Percentiles rank a stretch among this genome's conserved stretches.
phyloP scores from a whole-genome alignment of 2,888 invertebrate species.

The Lithosia quadra region DNA sequence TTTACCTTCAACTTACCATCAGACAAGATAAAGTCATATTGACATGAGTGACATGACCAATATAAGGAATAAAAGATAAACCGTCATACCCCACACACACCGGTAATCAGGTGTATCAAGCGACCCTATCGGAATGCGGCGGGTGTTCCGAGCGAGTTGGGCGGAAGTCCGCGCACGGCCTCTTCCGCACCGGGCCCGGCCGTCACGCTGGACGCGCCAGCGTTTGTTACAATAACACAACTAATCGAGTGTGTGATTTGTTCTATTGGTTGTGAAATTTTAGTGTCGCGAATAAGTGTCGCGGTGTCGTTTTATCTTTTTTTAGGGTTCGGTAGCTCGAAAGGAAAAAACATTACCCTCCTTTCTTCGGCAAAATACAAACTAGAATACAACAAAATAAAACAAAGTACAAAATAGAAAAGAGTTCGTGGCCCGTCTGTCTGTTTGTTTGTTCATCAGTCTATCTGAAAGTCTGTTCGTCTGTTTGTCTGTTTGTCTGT shows the following conservation, averaged over 20 bases:
- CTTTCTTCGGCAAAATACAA: too few species aligned
- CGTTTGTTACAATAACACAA: slow-evolving; percentile 41
- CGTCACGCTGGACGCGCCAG: slow-evolving; percentile 46
- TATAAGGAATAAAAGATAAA: too few species aligned
- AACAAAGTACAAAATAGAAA: too few species aligned
- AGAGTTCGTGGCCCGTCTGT: too few species aligned
- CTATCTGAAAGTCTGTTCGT: too few species aligned
- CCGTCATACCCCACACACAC: slow-evolving; percentile 25
- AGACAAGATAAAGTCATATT: too few species aligned
- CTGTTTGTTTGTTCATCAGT: too few species aligned
- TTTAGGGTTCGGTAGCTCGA: not conserved
- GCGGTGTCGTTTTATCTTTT: not conserved
- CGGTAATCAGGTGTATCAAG: slow-evolving; percentile 34
- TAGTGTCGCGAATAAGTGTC: slow-evolving; percentile 6
- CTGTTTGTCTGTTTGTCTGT: too few species aligned
- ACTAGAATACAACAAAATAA: too few species aligned
- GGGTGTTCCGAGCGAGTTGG: slow-evolving; percentile 47
- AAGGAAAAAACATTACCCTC: too few species aligned
- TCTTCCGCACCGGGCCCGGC: slow-evolving; percentile 58
- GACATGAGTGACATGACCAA: too few species aligned
- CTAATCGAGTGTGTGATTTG: slow-evolving; percentile 28
- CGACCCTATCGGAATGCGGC: slow-evolving; percentile 56
- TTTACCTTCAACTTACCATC: too few species aligned
- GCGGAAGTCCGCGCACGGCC: slow-evolving; percentile 64
- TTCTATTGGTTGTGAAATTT: slow-evolving; percentile 20